phyloP scores from a whole-genome alignment of 2,888 invertebrate species.

The Resseliella maxima region DNA sequence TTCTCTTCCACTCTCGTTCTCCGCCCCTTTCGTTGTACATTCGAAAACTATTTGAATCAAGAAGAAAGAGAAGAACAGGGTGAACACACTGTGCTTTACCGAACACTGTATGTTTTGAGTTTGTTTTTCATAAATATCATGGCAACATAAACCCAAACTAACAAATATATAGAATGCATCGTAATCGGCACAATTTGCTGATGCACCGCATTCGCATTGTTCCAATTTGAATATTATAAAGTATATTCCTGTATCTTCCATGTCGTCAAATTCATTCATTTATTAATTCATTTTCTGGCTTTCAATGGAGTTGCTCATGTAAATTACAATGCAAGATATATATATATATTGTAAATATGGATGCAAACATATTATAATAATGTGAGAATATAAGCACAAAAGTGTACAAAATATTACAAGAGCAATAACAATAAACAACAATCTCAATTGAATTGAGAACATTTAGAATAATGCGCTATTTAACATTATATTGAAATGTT shows the following conservation, averaged over 20 bases:
- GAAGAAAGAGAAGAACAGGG: too few relatives aligned
- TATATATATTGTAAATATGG: not conserved
- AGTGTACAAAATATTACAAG: too few relatives aligned
- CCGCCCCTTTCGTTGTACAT: too few relatives aligned
- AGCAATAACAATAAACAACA: not conserved
- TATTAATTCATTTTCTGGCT: slow-evolving; percentile 19
- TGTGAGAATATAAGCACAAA: not conserved
- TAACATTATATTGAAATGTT: too few relatives aligned
- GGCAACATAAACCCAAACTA: too few relatives aligned
- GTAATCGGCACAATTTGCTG: slow-evolving; percentile 13
- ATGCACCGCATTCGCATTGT: not conserved
- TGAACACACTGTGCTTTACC: too few relatives aligned
- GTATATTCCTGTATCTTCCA: not conserved
- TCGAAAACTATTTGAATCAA: too few relatives aligned
- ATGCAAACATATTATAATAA: not conserved
- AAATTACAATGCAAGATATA: slow-evolving; percentile 35
- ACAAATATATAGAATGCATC: not conserved
- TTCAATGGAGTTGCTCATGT: slow-evolving; percentile 12
- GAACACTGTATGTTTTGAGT: too few relatives aligned
- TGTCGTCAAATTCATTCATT: slow-evolving; percentile 1
- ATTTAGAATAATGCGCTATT: too few relatives aligned
- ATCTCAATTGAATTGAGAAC: not conserved
- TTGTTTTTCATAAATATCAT: too few relatives aligned
- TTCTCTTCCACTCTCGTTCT: too few relatives aligned
- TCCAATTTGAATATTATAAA: not conserved